Evolutionary conservation across 1,140 invertebrate genomes (phyloP).

Genomic region (Bombyx mandarina): DNA sequence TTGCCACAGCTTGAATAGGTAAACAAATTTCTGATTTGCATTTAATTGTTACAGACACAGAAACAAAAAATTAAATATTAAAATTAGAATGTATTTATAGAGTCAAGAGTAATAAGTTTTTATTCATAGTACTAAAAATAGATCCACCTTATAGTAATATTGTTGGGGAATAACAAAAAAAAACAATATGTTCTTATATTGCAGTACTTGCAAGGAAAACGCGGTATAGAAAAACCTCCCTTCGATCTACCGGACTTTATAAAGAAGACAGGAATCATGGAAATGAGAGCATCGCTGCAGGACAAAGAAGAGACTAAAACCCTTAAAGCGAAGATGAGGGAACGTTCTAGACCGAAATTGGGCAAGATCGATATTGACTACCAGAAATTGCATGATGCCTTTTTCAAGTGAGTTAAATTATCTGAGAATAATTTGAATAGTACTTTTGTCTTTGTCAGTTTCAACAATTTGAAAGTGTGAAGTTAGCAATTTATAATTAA

Average conservation of each 20-base stretch:
- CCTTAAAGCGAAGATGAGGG: slow-evolving; percentile 98
- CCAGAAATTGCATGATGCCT: slow-evolving; percentile 99
- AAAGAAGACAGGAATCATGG: slow-evolving; percentile 99
- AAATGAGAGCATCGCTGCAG: slow-evolving; percentile 98
- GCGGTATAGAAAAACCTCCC: slow-evolving; percentile 98
- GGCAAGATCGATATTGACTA: slow-evolving; percentile 99
- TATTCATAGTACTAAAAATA: not conserved
- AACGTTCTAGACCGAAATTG: slow-evolving; percentile 95
- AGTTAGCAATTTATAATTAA: too few relatives aligned
- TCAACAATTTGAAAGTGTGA: too few relatives aligned
- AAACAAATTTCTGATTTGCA: too few relatives aligned
- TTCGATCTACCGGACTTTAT: slow-evolving; percentile 99
- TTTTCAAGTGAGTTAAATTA: slow-evolving; percentile 84
- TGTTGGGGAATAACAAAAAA: not conserved
- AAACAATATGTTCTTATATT: not conserved
- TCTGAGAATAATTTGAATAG: too few relatives aligned
- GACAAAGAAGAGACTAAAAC: slow-evolving; percentile 98
- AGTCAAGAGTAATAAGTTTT: not conserved
- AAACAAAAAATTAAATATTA: too few relatives aligned
- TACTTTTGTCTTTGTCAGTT: too few relatives aligned
- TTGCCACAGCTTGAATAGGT: too few relatives aligned
- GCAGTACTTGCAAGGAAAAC: slow-evolving; percentile 88
- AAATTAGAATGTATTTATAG: too few relatives aligned
- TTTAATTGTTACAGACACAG: too few relatives aligned
- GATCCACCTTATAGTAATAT: not conserved